Percentiles rank a stretch among this genome's conserved stretches.
phyloP scores from a whole-genome alignment of 2,888 invertebrate species.

The Tiliacea citrago region DNA sequence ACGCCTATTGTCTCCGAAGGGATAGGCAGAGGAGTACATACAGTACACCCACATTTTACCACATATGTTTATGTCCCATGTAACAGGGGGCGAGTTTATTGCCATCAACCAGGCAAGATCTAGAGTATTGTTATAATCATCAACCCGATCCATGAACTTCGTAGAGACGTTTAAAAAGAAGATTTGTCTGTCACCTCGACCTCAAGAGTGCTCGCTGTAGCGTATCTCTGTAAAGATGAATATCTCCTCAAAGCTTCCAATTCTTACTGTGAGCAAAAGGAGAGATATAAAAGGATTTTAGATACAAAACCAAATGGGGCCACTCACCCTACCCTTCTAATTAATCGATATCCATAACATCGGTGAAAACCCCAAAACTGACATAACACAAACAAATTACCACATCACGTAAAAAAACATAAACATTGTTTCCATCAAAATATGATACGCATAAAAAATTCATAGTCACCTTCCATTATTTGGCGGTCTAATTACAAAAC shows the following conservation, averaged over 20 bases:
- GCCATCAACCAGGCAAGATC: not conserved
- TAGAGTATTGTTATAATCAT: not conserved
- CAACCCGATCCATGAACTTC: not conserved
- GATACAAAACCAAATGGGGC: not conserved
- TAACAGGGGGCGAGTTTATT: no score
- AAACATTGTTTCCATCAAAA: conserved; percentile 41
- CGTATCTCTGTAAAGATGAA: not conserved
- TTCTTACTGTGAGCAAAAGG: not conserved
- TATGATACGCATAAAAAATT: conserved; percentile 60
- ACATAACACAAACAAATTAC: conserved; percentile 26
- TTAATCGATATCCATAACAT: conserved; percentile 5
- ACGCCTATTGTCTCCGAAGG: not conserved
- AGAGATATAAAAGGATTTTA: not conserved
- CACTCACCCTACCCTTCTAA: not conserved
- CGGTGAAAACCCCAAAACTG: not conserved
- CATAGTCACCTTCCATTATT: conserved; percentile 64
- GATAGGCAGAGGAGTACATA: not conserved
- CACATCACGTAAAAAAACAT: conserved; percentile 2
- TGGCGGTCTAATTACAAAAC: conserved; percentile 59
- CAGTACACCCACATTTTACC: not conserved
- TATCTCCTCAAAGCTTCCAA: not conserved
- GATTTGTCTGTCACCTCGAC: not conserved
- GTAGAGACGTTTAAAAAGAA: not conserved
- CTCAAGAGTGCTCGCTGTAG: not conserved
- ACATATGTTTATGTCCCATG: not conserved